These are phyloP conservation scores for Anthoscopus minutus DNA, from an alignment of 2,113 vertebrate genomes.

Conservation along the genomic window DNA sequence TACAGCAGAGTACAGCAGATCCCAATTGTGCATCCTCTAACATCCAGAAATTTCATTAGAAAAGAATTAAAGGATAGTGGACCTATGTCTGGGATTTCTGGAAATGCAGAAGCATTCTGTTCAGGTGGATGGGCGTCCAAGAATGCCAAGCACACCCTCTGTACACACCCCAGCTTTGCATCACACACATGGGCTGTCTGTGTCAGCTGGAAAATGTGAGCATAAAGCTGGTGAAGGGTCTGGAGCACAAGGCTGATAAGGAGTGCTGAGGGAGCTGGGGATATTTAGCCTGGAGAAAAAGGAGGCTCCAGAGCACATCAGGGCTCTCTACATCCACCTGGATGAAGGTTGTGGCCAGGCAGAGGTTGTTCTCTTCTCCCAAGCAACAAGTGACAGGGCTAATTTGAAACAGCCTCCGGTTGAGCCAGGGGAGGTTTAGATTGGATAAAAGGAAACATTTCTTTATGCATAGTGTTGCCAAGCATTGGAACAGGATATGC, in stretches of 20 bases:
- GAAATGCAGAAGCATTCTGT: neutral
- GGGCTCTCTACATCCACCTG: neutral
- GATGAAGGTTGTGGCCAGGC: neutral
- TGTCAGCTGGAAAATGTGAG: neutral
- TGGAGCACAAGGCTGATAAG: neutral
- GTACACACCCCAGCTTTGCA: neutral
- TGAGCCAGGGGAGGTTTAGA: neutral
- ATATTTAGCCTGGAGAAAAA: neutral
- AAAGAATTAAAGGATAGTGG: neutral
- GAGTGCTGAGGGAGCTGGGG: neutral
- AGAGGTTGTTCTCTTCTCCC: neutral
- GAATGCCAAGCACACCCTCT: neutral
- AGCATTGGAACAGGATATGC: neutral
- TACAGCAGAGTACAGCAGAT: neutral
- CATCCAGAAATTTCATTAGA: slow-evolving; percentile 4
- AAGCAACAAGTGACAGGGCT: neutral
- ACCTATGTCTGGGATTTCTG: neutral
- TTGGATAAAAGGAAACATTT: neutral
- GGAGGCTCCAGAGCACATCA: neutral
- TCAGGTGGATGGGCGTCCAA: neutral
- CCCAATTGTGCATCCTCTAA: neutral
- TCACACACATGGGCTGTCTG: rapidly evolving
- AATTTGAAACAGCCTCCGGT: neutral
- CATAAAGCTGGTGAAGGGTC: neutral
- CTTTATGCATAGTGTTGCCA: neutral